These are phyloP conservation scores for Aelia acuminata DNA, from an alignment of 2,888 invertebrate species.

Conservation along the genomic window DNA sequence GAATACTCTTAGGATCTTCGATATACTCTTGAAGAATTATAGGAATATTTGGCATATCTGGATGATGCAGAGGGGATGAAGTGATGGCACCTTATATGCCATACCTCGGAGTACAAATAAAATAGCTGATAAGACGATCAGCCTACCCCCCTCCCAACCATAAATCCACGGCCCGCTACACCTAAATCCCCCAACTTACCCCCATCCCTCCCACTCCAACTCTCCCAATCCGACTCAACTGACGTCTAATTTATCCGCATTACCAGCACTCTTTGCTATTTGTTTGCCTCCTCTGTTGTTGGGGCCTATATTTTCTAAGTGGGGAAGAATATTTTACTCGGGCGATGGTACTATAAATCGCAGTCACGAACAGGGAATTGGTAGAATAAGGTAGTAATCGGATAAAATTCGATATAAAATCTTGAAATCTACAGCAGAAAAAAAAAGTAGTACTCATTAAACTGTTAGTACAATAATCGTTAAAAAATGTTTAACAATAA, in stretches of 20 bases:
- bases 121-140: constrained; percentile 39
- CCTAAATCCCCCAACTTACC: not conserved
- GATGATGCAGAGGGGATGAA: not conserved
- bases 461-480: no score
- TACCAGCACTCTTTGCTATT: constrained; percentile 8
- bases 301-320: not conserved
- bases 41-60: not conserved
- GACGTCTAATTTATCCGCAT: constrained; percentile 37
- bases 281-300: constrained; percentile 1
- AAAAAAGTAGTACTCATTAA: no score
- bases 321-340: not conserved
- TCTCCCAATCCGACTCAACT: constrained; percentile 3
- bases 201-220: not conserved
- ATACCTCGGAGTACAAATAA: constrained; percentile 2
- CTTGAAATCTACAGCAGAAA: no score
- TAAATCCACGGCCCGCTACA: not conserved
- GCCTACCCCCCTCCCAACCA: not conserved
- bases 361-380: no score
- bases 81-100: no score
- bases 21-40: not conserved
- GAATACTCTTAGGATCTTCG: not conserved
- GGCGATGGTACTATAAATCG: not conserved
- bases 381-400: no score
- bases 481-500: no score
- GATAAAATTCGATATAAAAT: no score